Conservation (phyloP, 2,888 invertebrate species). For the Heliconius hortense region DNA sequence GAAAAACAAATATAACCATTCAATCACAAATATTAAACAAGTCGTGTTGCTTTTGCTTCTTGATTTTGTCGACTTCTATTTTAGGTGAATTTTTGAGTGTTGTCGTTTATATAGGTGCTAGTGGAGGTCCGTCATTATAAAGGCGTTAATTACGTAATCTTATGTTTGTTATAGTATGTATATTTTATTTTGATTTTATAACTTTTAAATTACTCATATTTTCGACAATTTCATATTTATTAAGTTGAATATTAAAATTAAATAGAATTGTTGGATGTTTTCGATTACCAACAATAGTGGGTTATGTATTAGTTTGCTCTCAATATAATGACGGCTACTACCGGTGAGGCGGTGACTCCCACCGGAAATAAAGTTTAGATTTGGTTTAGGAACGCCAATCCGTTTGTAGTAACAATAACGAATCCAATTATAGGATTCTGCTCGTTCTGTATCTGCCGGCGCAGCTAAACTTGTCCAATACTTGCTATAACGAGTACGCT, state of each 20-base stretch:
- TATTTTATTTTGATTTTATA: not conserved
- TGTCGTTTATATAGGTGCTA: not conserved
- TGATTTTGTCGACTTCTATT: not conserved
- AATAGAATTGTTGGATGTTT: constrained; percentile 48
- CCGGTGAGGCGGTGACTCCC: constrained; percentile 59
- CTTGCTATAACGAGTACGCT: constrained; percentile 31
- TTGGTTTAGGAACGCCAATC: constrained; percentile 66
- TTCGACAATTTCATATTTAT: not conserved
- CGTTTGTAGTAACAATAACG: constrained; percentile 46
- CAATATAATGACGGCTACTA: constrained; percentile 59
- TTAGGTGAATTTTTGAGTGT: not conserved
- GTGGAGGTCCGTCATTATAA: too few relatives aligned
- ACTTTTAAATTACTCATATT: not conserved
- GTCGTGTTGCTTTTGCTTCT: not conserved
- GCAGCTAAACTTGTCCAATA: constrained; percentile 35
- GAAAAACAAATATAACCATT: not conserved
- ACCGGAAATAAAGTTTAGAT: constrained; percentile 74
- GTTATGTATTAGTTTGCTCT: constrained; percentile 55
- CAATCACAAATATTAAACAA: constrained; percentile 3
- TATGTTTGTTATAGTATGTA: not conserved
- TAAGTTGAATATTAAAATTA: constrained; percentile 12
- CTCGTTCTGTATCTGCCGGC: constrained; percentile 35
- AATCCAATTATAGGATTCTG: constrained; percentile 46
- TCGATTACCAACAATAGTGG: constrained; percentile 62
- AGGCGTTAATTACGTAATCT: not conserved